Evolutionary conservation across 2,113 vertebrate genomes (phyloP), one percentile per base, ranked within the genome.

Genomic region (Mixornis gularis): DNA sequence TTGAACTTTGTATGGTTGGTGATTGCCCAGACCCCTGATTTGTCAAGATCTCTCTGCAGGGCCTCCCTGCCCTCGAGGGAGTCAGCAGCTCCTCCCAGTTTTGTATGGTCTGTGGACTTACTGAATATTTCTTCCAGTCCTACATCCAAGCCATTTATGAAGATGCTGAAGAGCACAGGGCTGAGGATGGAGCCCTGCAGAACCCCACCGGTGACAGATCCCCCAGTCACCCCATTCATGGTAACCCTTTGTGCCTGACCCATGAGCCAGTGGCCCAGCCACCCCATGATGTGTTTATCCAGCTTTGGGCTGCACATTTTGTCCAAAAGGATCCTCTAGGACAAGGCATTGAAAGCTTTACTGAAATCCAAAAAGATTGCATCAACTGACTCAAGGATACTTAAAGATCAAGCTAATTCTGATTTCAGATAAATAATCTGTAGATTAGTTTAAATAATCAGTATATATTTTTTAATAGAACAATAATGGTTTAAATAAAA

Each of bases 31-130:
- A 13, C 8, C 56, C 18, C 11, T 17, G 10, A 26, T 63, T 38
- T 55, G 48, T 63, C 2, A 2, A 27, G 30, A 27, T 7, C 46
- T 38, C 58, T 71, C 56, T 71, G 21, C 48, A 44, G 27, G 30
- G 15, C 13, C 36, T 49, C 12, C 3, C 12, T 81, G 24, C 19
- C 12, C 2, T 41, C 1, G 1, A 6, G 36, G 6, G 22, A 40
- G 27, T n/a, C 40, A 64, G 1, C 58, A 74, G 29, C 9, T 41
- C 13, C 17, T 62, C 10, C 21, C 24, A 36, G 20, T 40, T 71
- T 21, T 51, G 27, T 30, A 30, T 36, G 3, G 5, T 44, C 34
- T 13, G n/a, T 7, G 43, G 18, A 59, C 17, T 72, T 46, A 32
- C 25, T 58, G 8, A 30, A 9, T 58, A 5, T 65, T 5, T 14